phyloP scores from a whole-genome alignment of 2,888 invertebrate genomes.

The Lasioglossum oenotherae region DNA sequence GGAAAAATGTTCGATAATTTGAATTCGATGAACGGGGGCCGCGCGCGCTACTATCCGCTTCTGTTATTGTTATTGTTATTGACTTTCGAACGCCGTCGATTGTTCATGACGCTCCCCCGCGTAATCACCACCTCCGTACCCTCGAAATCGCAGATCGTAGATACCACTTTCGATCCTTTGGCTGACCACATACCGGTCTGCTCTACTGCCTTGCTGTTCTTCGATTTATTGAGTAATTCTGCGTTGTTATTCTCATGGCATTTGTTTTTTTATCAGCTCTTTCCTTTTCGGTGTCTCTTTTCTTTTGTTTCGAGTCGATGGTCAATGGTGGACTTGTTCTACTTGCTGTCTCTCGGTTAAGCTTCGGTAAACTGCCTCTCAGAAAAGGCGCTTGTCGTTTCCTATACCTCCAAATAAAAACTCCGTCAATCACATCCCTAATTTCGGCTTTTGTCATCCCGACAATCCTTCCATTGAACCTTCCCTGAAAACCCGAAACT shows the following conservation, averaged over 20 bases:
- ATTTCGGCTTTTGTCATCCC: no score
- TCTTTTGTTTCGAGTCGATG: neutral
- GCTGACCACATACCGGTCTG: neutral
- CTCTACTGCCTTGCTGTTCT: neutral
- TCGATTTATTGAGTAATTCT: neutral
- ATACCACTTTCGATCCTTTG: neutral
- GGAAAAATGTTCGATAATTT: constrained; percentile 28
- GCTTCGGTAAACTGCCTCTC: no score
- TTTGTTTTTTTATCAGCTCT: neutral
- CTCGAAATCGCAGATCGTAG: neutral
- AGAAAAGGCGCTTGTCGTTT: no score
- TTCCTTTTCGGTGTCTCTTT: neutral
- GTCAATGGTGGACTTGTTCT: neutral
- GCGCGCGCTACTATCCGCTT: neutral
- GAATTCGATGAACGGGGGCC: neutral
- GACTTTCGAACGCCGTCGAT: neutral
- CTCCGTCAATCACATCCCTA: no score
- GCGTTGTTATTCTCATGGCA: neutral
- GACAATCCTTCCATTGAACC: no score
- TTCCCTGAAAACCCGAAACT: no score
- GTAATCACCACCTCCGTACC: neutral
- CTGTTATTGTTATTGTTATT: constrained; percentile 5
- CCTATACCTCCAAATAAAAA: no score
- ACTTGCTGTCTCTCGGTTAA: neutral
- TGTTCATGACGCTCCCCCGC: neutral